These are phyloP conservation scores for Crotophaga sulcirostris DNA, from an alignment of 2,113 vertebrate species.

Conservation along the genomic window DNA sequence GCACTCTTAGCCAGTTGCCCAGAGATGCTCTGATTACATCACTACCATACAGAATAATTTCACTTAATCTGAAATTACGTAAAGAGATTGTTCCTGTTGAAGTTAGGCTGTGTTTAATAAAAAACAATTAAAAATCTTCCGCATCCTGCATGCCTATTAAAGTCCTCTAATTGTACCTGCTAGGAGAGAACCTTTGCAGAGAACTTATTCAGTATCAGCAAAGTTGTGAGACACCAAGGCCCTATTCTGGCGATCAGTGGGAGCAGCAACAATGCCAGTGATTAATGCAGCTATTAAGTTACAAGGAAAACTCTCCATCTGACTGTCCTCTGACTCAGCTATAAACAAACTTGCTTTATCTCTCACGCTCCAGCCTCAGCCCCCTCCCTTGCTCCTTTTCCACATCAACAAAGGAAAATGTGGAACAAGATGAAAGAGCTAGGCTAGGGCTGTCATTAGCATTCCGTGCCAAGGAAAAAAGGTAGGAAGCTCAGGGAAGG, in stretches of 20 bases:
- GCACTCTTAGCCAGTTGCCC: neutral
- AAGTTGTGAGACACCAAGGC: neutral
- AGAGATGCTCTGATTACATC: neutral
- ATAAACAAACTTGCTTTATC: conserved; percentile 27
- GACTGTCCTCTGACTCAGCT: conserved; percentile 57
- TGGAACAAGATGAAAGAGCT: neutral
- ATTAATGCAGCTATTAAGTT: conserved; percentile 22
- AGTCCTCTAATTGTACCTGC: neutral
- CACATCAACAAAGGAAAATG: conserved; percentile 8
- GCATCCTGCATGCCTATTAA: neutral
- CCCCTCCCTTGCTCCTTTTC: neutral
- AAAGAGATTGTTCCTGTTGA: neutral
- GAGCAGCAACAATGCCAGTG: neutral
- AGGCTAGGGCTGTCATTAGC: neutral
- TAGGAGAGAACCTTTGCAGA: neutral
- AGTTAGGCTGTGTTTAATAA: neutral
- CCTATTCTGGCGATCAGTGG: neutral
- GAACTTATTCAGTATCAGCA: neutral
- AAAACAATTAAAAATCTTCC: neutral
- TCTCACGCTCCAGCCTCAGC: neutral
- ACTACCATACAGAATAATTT: neutral
- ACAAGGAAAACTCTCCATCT: conserved; percentile 15
- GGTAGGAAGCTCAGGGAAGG: neutral
- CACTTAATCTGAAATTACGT: neutral
- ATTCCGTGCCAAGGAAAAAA: neutral